Evolutionary conservation across 2,113 vertebrate species (phyloP).

Genomic region (Myrmophylax atrothorax): DNA sequence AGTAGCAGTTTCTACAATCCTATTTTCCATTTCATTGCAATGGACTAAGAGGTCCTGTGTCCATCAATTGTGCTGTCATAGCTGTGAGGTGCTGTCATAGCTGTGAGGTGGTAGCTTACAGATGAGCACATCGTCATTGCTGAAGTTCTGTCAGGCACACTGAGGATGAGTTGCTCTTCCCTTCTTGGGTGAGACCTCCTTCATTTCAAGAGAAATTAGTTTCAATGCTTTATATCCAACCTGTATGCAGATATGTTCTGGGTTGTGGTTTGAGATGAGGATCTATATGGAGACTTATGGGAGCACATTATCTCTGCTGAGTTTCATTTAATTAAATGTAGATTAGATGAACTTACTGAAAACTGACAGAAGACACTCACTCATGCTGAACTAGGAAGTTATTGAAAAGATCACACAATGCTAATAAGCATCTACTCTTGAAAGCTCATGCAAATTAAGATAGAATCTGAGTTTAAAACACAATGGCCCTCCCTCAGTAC

Average conservation of each 20-base stretch:
- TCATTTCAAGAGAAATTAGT: background rate
- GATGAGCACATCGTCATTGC: background rate
- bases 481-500: background rate
- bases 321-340: background rate
- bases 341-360: background rate
- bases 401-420: background rate
- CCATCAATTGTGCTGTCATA: background rate
- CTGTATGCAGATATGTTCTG: background rate
- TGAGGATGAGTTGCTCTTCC: background rate
- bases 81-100: background rate
- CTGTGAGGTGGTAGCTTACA: background rate
- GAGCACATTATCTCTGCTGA: background rate
- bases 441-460: slow-evolving; percentile 22
- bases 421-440: background rate
- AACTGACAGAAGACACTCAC: background rate
- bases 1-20: background rate
- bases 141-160: background rate
- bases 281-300: background rate
- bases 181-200: background rate
- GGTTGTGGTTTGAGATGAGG: background rate
- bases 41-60: background rate
- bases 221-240: background rate
- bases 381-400: background rate
- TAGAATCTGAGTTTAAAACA: background rate
- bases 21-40: background rate